These are phyloP conservation scores for Esox masquinongy DNA, from an alignment of 2,797 vertebrate genomes.

Conservation along the genomic window DNA sequence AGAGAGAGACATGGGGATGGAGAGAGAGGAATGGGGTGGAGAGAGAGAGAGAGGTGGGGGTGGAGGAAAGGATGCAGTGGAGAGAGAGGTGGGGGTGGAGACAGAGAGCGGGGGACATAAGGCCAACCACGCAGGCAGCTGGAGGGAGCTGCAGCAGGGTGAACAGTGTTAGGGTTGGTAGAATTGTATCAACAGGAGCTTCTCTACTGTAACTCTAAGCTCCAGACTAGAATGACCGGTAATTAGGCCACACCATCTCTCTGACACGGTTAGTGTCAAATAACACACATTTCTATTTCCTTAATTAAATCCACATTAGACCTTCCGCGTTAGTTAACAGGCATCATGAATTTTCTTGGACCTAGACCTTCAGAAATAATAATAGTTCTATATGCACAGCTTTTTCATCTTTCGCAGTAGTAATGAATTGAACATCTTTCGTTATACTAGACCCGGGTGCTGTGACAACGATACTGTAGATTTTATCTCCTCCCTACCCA, in stretches of 20 bases:
- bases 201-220: constrained; percentile 79
- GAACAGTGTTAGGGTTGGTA: constrained; percentile 53
- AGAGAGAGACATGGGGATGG: too few species aligned
- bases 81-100: too few species aligned
- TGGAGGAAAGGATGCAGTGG: too few species aligned
- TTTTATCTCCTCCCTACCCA: constrained; percentile 38
- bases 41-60: too few species aligned
- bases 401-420: too few species aligned
- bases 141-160: not conserved
- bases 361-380: too few species aligned
- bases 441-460: constrained; percentile 45
- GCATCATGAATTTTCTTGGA: not conserved
- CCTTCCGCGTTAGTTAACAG: not conserved
- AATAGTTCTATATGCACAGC: too few species aligned
- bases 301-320: constrained; percentile 65
- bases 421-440: constrained; percentile 54
- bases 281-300: constrained; percentile 71
- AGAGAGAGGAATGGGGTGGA: too few species aligned
- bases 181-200: too few species aligned
- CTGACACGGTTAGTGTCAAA: constrained; percentile 78
- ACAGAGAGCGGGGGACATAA: too few species aligned
- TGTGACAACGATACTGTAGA: constrained; percentile 54
- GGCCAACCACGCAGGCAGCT: too few species aligned
- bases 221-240: constrained; percentile 82
- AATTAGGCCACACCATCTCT: constrained; percentile 76